Conservation (phyloP, 2,888 invertebrate genomes). For the Nemotelus nigrinus region DNA sequence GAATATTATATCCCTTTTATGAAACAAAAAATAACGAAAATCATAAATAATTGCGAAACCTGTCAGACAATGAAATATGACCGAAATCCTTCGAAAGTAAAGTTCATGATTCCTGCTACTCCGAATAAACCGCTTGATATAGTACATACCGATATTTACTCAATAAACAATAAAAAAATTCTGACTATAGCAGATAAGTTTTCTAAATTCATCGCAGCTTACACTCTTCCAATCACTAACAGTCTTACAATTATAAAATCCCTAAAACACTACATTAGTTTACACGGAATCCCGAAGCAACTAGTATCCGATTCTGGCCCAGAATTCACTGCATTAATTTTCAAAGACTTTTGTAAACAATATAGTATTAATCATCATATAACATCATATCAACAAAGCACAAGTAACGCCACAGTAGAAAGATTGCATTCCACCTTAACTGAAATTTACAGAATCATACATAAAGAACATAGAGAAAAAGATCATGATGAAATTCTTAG, state of each 20-base stretch:
- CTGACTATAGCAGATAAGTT: constrained; percentile 36
- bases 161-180: constrained; percentile 30
- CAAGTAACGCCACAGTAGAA: constrained; percentile 49
- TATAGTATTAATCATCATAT: constrained; percentile 45
- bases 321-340: constrained; percentile 49
- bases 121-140: constrained; percentile 45
- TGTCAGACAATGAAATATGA: constrained; percentile 43
- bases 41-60: constrained; percentile 44
- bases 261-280: constrained; percentile 16
- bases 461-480: constrained; percentile 41
- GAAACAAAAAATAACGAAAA: constrained; percentile 42
- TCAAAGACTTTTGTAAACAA: constrained; percentile 49
- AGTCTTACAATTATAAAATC: constrained; percentile 28
- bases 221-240: constrained; percentile 19
- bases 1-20: constrained; percentile 41
- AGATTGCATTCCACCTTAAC: constrained; percentile 49
- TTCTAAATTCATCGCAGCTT: constrained; percentile 37
- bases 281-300: constrained; percentile 25
- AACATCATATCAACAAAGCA: constrained; percentile 49
- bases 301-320: constrained; percentile 42
- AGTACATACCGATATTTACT: constrained; percentile 26
- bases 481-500: constrained; percentile 15
- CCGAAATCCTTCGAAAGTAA: constrained; percentile 46
- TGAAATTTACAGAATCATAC: constrained; percentile 51
- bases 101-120: constrained; percentile 36